A percentile compares a stretch with the other conserved stretches of the same genome.
Conservation (phyloP, 2,888 invertebrate genomes). For the Parelbella ahira region DNA sequence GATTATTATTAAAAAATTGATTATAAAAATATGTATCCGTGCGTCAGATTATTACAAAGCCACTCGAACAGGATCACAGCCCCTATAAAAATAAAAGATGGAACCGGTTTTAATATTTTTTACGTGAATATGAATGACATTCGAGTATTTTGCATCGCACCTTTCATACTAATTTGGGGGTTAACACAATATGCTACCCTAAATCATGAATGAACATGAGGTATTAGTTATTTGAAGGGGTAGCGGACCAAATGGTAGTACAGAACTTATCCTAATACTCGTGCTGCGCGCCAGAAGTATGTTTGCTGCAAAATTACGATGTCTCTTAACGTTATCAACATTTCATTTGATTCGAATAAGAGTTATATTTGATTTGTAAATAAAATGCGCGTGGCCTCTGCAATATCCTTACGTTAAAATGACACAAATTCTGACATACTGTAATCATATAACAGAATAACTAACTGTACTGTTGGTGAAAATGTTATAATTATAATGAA, state of each 20-base stretch:
- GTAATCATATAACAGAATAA: too few relatives aligned
- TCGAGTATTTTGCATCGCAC: conserved; percentile 65
- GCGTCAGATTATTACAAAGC: conserved; percentile 34
- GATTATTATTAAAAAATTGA: conserved; percentile 14
- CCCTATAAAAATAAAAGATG: conserved; percentile 54
- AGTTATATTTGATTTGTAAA: too few relatives aligned
- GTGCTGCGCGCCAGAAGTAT: too few relatives aligned
- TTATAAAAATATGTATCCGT: conserved; percentile 19
- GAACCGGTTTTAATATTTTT: conserved; percentile 50
- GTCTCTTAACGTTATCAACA: conserved; percentile 9
- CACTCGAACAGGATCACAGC: conserved; percentile 49
- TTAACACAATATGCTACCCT: conserved; percentile 63
- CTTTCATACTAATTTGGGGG: conserved; percentile 73
- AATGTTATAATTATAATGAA: too few relatives aligned
- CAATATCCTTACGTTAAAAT: too few relatives aligned
- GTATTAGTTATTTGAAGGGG: conserved; percentile 32
- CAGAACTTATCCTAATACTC: conserved; percentile 40
- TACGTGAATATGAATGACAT: conserved; percentile 60
- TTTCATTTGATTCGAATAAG: too few relatives aligned
- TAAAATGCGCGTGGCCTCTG: too few relatives aligned
- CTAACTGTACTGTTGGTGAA: too few relatives aligned
- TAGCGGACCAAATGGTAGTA: conserved; percentile 53
- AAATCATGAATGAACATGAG: conserved; percentile 72
- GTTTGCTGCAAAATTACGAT: conserved; percentile 1
- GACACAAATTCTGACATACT: too few relatives aligned